phyloP scores from a whole-genome alignment of 2,113 vertebrate genomes.

The Antechinus flavipes region DNA sequence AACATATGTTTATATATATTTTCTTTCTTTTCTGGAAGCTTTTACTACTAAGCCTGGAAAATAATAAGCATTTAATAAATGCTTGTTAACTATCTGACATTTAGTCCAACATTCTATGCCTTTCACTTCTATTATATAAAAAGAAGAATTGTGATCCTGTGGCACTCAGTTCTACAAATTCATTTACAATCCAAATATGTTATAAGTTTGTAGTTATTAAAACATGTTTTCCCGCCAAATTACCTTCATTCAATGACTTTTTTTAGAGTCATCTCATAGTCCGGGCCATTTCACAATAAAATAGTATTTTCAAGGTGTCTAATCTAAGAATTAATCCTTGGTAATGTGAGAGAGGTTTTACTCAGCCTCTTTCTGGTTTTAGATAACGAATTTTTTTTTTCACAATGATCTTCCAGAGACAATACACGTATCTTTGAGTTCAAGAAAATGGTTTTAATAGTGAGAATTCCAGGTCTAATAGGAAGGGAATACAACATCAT shows the following conservation, averaged over 20 bases:
- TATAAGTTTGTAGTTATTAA: background rate
- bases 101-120: no score
- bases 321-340: background rate
- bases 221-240: background rate
- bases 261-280: background rate
- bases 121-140: no score
- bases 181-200: no score
- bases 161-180: no score
- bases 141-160: no score
- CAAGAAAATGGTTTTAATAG: background rate
- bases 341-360: background rate
- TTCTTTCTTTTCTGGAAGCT: no score
- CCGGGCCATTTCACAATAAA: background rate
- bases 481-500: background rate
- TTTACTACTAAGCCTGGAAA: no score
- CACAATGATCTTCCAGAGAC: slow-evolving; percentile 21
- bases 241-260: background rate
- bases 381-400: background rate
- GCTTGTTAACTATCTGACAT: no score
- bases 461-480: accelerated
- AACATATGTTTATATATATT: background rate
- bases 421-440: background rate
- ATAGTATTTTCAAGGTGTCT: background rate
- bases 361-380: background rate
- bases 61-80: no score